Conservation (phyloP, 2,888 invertebrate species). For the Anoplius nigerrimus region DNA sequence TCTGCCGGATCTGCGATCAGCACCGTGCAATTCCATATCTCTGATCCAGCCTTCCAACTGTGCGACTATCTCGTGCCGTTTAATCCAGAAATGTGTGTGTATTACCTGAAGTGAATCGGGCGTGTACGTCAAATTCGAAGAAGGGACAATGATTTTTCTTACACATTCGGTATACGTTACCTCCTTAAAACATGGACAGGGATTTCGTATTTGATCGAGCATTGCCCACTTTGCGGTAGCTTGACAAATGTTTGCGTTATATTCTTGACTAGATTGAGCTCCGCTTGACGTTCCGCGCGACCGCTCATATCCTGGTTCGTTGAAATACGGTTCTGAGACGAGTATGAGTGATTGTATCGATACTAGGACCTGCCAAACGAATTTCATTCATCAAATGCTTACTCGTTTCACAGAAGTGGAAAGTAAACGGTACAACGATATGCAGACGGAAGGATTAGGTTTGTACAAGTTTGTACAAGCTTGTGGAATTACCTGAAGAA, state of each 20-base stretch:
- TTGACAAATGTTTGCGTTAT: slow-evolving; percentile 96
- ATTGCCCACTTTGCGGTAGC: slow-evolving; percentile 97
- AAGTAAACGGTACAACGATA: too few relatives aligned
- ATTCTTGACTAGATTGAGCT: slow-evolving; percentile 92
- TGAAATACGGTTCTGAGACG: slow-evolving; percentile 95
- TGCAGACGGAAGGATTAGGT: not conserved
- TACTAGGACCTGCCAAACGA: slow-evolving; percentile 83
- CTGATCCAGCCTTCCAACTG: slow-evolving; percentile 94
- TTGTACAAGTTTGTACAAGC: not conserved
- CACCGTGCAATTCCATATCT: slow-evolving; percentile 87
- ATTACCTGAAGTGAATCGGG: slow-evolving; percentile 81
- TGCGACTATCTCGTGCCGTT: slow-evolving; percentile 90
- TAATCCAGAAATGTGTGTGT: slow-evolving; percentile 95
- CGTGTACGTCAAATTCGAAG: not conserved
- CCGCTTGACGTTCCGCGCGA: slow-evolving; percentile 92
- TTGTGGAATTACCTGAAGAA: slow-evolving; percentile 80
- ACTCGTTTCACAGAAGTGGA: too few relatives aligned
- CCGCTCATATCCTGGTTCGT: slow-evolving; percentile 95
- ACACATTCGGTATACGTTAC: slow-evolving; percentile 73
- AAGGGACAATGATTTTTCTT: slow-evolving; percentile 2
- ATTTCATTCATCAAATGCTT: too few relatives aligned
- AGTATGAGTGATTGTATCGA: slow-evolving; percentile 95
- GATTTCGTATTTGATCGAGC: slow-evolving; percentile 93
- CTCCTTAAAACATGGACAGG: slow-evolving; percentile 94
- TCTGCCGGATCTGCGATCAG: slow-evolving; percentile 86